These are phyloP conservation scores for Homarus americanus DNA, from an alignment of 1,140 invertebrate species.

Conservation along the genomic window DNA sequence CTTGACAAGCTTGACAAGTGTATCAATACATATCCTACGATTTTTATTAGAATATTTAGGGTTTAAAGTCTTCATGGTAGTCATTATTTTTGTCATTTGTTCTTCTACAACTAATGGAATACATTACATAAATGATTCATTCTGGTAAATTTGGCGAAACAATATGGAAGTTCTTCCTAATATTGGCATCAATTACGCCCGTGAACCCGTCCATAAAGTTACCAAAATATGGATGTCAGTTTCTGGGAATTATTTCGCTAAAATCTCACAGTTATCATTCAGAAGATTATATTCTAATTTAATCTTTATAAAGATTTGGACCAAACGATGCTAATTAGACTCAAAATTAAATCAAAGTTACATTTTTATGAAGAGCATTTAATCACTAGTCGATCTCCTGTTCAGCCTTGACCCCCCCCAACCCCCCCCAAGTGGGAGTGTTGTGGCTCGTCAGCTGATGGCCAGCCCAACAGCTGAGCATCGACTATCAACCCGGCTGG, in stretches of 20 bases:
- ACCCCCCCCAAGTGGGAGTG: constrained; percentile 55
- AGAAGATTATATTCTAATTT: neutral
- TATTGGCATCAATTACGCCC: constrained; percentile 58
- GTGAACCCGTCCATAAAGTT: constrained; percentile 62
- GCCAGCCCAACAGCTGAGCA: constrained; percentile 65
- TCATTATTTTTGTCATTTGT: neutral
- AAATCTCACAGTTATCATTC: neutral
- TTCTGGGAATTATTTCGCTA: neutral
- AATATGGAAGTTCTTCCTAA: constrained; percentile 36
- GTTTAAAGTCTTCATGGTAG: neutral
- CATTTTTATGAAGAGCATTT: neutral
- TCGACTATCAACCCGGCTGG: constrained; percentile 58
- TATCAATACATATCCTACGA: neutral
- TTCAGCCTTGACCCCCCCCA: constrained; percentile 45
- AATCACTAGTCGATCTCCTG: constrained; percentile 29
- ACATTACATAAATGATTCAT: neutral
- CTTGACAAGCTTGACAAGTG: neutral
- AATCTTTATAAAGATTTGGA: neutral
- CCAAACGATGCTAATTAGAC: neutral
- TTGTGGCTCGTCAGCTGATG: constrained; percentile 72
- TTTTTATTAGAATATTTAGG: neutral
- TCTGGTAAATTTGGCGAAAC: neutral
- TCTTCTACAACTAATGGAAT: neutral
- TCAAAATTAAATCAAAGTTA: neutral
- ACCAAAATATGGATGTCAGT: constrained; percentile 16